Percentiles rank a stretch among this genome's conserved stretches.
Conservation (phyloP, 92 coral and sea anemone species). For the Meandrina meandrites region DNA sequence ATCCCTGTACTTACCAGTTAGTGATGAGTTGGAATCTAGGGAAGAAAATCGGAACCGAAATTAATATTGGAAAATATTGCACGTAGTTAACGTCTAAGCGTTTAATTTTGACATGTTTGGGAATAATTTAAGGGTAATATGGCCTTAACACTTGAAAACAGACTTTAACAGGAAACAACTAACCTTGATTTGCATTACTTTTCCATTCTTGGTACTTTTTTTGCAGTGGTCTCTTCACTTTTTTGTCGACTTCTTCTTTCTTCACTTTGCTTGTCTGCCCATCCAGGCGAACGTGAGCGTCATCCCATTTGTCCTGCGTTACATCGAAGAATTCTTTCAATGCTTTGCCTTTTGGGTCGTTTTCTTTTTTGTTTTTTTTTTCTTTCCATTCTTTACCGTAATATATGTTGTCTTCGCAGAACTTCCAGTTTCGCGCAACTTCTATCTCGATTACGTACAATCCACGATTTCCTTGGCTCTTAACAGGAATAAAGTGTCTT, state of each 20-base stretch:
- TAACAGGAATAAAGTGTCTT: slow-evolving; percentile 49
- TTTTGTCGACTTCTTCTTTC: background rate
- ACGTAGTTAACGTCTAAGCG: too few species aligned
- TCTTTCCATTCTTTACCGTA: slow-evolving; percentile 49
- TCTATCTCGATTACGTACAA: slow-evolving; percentile 61
- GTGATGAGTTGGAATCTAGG: too few species aligned
- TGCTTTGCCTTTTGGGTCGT: background rate
- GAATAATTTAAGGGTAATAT: too few species aligned
- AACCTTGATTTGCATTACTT: background rate
- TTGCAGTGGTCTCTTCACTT: background rate
- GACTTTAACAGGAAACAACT: too few species aligned
- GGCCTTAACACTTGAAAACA: too few species aligned
- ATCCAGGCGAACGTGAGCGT: background rate
- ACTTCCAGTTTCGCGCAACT: slow-evolving; percentile 55
- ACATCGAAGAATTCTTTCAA: background rate
- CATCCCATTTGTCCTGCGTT: background rate
- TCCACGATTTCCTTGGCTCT: background rate
- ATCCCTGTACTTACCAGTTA: too few species aligned
- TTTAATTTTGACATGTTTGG: too few species aligned
- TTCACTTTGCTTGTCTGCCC: background rate
- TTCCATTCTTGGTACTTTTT: background rate
- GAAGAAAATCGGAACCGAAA: too few species aligned
- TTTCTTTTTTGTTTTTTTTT: background rate
- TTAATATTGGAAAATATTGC: too few species aligned
- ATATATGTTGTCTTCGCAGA: slow-evolving; percentile 53